These are phyloP conservation scores for Drepanosiphum platanoidis DNA, from an alignment of 2,888 invertebrate species.

Conservation along the genomic window DNA sequence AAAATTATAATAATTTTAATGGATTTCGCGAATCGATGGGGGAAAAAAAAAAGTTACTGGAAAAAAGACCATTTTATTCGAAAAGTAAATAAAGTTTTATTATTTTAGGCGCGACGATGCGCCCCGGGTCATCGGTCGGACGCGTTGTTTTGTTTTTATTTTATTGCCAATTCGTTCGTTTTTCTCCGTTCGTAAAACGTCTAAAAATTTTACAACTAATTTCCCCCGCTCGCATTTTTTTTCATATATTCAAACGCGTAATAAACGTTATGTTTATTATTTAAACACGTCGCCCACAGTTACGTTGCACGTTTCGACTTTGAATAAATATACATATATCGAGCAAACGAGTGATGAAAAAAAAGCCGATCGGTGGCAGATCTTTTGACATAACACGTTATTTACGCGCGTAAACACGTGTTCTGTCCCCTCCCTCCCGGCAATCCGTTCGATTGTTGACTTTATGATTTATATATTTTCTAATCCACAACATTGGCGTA, in stretches of 20 bases:
- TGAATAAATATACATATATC: not conserved
- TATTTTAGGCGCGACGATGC: slow-evolving; percentile 15
- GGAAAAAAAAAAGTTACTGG: slow-evolving; percentile 1
- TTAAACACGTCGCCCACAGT: not conserved
- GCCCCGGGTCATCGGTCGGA: not conserved
- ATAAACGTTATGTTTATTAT: not conserved
- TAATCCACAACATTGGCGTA: not conserved
- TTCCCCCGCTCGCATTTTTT: too few relatives aligned
- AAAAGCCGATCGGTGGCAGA: not conserved
- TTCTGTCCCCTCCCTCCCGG: too few relatives aligned
- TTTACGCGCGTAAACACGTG: not conserved
- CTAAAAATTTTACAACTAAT: not conserved
- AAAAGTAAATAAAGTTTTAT: slow-evolving; percentile 38
- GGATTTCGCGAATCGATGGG: slow-evolving; percentile 14
- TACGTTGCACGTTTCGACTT: not conserved
- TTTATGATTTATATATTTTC: not conserved
- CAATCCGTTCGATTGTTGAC: not conserved
- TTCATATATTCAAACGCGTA: too few relatives aligned
- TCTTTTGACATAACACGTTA: not conserved
- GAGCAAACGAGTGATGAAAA: not conserved
- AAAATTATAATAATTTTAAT: slow-evolving; percentile 35
- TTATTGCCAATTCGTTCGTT: not conserved
- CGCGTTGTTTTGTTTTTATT: not conserved
- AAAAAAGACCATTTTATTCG: slow-evolving; percentile 16
- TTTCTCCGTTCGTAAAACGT: not conserved